Evolutionary conservation across 2,888 invertebrate genomes (phyloP).

Genomic region (Troides aeacus): DNA sequence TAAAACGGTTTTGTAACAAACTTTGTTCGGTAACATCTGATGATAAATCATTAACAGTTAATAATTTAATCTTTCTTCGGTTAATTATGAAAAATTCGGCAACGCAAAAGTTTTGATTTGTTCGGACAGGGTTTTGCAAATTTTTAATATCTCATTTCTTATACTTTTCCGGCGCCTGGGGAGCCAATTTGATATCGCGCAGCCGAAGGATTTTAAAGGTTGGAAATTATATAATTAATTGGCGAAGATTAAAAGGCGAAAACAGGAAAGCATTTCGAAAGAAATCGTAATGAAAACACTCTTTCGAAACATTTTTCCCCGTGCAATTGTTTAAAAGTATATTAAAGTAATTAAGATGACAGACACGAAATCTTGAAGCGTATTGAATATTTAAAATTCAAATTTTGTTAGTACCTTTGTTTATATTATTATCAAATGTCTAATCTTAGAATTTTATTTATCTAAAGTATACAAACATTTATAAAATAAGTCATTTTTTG

Average conservation of each 20-base stretch:
- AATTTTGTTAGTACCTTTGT: too few relatives aligned
- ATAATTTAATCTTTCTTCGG: too few relatives aligned
- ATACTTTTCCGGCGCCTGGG: slow-evolving; percentile 7
- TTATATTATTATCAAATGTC: too few relatives aligned
- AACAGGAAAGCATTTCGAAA: slow-evolving; percentile 32
- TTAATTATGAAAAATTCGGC: too few relatives aligned
- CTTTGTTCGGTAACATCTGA: too few relatives aligned
- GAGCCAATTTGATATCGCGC: slow-evolving; percentile 15
- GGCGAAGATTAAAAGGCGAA: slow-evolving; percentile 36
- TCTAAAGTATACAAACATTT: too few relatives aligned
- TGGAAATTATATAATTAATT: slow-evolving; percentile 37
- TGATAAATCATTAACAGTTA: too few relatives aligned
- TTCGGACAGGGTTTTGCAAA: neutral
- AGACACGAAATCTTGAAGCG: slow-evolving; percentile 16
- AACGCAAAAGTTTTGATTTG: too few relatives aligned
- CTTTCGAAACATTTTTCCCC: slow-evolving; percentile 30
- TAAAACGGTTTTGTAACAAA: too few relatives aligned
- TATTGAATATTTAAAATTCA: slow-evolving; percentile 10
- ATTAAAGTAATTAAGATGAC: slow-evolving; percentile 37
- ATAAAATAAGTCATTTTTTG: too few relatives aligned
- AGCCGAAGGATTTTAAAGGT: slow-evolving; percentile 20
- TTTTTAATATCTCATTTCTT: slow-evolving; percentile 4
- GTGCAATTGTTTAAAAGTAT: slow-evolving; percentile 35
- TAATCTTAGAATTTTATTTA: too few relatives aligned
- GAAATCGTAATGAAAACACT: slow-evolving; percentile 20